phyloP scores from a whole-genome alignment of 2,888 invertebrate genomes.

The Macrosoma leucophasiata region DNA sequence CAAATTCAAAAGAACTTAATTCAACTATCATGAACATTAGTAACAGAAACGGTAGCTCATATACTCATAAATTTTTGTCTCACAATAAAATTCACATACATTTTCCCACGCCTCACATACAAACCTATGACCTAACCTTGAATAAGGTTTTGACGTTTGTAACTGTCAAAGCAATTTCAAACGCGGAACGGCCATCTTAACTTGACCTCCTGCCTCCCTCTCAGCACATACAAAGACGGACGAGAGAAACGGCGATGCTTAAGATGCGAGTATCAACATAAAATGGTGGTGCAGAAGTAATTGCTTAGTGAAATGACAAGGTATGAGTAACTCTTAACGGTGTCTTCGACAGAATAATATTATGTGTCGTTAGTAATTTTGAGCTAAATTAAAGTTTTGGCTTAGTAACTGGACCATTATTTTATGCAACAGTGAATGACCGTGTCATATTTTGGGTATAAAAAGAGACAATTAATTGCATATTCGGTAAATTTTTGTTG shows the following conservation, averaged over 20 bases:
- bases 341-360: conserved; percentile 31
- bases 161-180: conserved; percentile 59
- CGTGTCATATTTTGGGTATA: no score
- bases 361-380: no score
- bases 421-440: no score
- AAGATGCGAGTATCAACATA: conserved; percentile 29
- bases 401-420: no score
- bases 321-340: conserved; percentile 59
- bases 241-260: conserved; percentile 11
- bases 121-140: conserved; percentile 56
- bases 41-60: conserved; percentile 3
- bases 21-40: no score
- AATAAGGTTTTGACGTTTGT: conserved; percentile 48
- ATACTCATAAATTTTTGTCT: no score
- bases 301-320: conserved; percentile 51
- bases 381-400: no score
- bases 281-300: conserved; percentile 42
- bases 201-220: conserved; percentile 28
- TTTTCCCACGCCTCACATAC: conserved; percentile 60
- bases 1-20: no score
- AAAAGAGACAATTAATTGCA: no score
- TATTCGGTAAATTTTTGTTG: no score
- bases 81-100: no score
- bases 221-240: conserved; percentile 10
- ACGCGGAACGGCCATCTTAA: conserved; percentile 33